Evolutionary conservation across 2,888 invertebrate genomes (phyloP), one percentile per base, ranked within the genome.

Genomic region (Drosophila bunnanda): DNA sequence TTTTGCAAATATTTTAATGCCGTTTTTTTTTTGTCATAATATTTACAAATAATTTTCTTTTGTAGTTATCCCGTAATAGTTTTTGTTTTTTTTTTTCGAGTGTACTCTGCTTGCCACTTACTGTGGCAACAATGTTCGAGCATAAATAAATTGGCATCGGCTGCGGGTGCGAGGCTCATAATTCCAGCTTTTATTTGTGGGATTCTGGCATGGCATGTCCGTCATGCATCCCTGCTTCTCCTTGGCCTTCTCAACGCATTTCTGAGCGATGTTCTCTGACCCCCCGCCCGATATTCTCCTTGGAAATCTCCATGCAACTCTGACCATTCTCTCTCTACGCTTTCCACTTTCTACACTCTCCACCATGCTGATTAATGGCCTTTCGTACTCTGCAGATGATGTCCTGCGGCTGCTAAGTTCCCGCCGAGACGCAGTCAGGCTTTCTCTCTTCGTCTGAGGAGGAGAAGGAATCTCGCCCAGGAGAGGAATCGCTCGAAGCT

Each of bases 101-200:
- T 48, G 69, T n/a, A 20, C 28, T 12, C 32, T 7, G 12, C 46
- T 22, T 22, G 50, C 73, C 62, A 72, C 80, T 68, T 83, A 74
- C 71, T 78, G 81, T 66, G 69, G 86, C 86, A 86, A 82, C 86
- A 83, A 86, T 82, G 82, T 87, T 83, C 82, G 80, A 82, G 86
- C 88, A 85, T 83, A 88, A 85, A 83, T 83, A 83, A 88, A 83
- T 83, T 87, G 77, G 82, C 80, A 82, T 83, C 88, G 70, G 65
- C 54, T 59, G 71, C 50, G 46, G 50, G 43, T 43, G 36, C 36
- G 46, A 46, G 38, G 80, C 88, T 84, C 88, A 89, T 89, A 88
- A 88, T 88, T 89, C 82, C 89, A 81, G 85, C 82, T 89, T 87
- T 87, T 87, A 84, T 89, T 86, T 88, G 84, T 89, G 78, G 82